Evolutionary conservation across 2,797 vertebrate genomes (phyloP), one percentile per base, ranked within the genome.

Genomic region (Serranus cabrilla): DNA sequence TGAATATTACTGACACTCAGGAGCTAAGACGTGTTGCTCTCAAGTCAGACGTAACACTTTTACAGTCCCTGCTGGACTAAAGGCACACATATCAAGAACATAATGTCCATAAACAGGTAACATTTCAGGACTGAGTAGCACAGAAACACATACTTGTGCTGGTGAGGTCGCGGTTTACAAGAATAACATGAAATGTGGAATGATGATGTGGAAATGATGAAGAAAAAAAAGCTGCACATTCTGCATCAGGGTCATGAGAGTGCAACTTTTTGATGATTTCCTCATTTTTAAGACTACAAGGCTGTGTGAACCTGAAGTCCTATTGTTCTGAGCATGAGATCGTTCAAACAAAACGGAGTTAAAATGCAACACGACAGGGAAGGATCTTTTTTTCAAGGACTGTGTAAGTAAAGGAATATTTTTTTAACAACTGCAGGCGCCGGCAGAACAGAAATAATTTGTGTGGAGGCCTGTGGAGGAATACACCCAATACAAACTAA

Each of bases 341-440:
- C 11, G 16, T 64, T 76, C 37, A 47, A 27, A 64, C 37, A 59
- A 51, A 45, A 12, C 9, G 17, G 34, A 60, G 37, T 77, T 52
- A 47, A 52, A 54, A 12, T 47, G 45, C 37, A 63, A 71, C n/a
- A 25, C 31, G 55, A 55, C 31, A 14, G 40, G 1, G 4, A 12
- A 18, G 25, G 9, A 20, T 45, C 27, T 27, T 27, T 27, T 27
- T 50, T 71, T 45, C 6, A 34, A 49, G 23, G 31, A 74, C 60
- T 77, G 52, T 70, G 34, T 71, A 71, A 63, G 71, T 61, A 78
- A 25, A 16, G 16, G 31, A 57, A 16, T 7, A 3, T 37, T 17
- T 56, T 45, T 63, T 51, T 31, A 31, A 27, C 13, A 31, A 58
- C 1, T 31, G 43, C 34, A 55, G 17, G 21, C 31, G 0, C 23